Evolutionary conservation across 2,888 invertebrate genomes (phyloP).

Genomic region (Bedellia somnulentella): DNA sequence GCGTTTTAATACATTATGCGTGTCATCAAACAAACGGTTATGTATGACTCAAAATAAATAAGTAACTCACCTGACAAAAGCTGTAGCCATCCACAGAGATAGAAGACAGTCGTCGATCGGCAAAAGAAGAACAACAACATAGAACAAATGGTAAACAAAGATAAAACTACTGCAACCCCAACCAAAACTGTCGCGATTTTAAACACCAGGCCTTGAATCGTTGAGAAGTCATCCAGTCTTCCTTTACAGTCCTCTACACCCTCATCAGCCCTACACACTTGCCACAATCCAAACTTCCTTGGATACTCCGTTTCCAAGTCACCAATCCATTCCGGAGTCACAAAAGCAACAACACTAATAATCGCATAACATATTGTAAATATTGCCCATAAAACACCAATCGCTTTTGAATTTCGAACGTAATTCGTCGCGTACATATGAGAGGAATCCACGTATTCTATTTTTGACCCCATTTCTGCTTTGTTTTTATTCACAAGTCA

Average conservation of each 20-base stretch:
- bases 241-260: conserved; percentile 83
- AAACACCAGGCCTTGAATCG: conserved; percentile 81
- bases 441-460: conserved; percentile 89
- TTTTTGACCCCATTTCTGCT: conserved; percentile 80
- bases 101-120: conserved; percentile 88
- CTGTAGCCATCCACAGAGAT: conserved; percentile 94
- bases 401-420: conserved; percentile 89
- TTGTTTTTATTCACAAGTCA: conserved; percentile 21
- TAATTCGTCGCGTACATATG: conserved; percentile 91
- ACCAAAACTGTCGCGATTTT: conserved; percentile 88
- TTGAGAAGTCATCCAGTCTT: conserved; percentile 78
- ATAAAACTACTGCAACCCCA: conserved; percentile 81
- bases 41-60: too few species aligned
- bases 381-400: conserved; percentile 96
- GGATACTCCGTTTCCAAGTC: conserved; percentile 83
- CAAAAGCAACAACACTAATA: conserved; percentile 91
- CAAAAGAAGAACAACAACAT: conserved; percentile 93
- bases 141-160: conserved; percentile 83
- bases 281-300: conserved; percentile 92
- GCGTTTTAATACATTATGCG: too few species aligned
- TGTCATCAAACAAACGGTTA: too few species aligned
- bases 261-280: conserved; percentile 79
- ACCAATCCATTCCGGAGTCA: conserved; percentile 92
- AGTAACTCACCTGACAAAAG: conserved; percentile 89
- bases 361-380: conserved; percentile 97